Percentiles rank a stretch among this genome's conserved stretches.
Evolutionary conservation across 2,888 invertebrate species (phyloP).

Genomic region (Chaetogeoica ovagalla): DNA sequence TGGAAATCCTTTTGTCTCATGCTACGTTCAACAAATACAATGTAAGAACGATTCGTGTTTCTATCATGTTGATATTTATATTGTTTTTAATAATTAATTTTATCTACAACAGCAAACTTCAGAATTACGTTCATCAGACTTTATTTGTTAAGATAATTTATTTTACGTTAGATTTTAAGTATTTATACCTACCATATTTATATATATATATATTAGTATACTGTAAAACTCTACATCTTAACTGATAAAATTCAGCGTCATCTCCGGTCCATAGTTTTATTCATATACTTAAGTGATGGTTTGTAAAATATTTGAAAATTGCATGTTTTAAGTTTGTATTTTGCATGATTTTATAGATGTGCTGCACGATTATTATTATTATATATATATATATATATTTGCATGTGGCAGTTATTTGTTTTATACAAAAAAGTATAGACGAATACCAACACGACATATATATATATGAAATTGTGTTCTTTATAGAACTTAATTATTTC

Average conservation of each 20-base stretch:
- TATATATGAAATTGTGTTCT: background rate
- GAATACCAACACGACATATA: constrained; percentile 30
- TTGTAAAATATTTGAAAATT: constrained; percentile 57
- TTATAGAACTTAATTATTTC: constrained; percentile 10
- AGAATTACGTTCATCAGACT: background rate
- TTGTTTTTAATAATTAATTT: constrained; percentile 24
- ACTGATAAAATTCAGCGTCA: constrained; percentile 26
- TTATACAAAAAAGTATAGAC: constrained; percentile 19
- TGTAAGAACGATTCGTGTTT: constrained; percentile 23
- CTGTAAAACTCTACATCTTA: background rate
- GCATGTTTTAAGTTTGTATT: constrained; percentile 56
- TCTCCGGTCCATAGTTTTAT: constrained; percentile 37
- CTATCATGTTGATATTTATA: constrained; percentile 14
- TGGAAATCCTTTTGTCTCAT: constrained; percentile 62
- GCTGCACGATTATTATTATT: constrained; percentile 42
- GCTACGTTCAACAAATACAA: constrained; percentile 59
- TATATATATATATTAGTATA: constrained; percentile 34
- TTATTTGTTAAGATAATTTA: constrained; percentile 38
- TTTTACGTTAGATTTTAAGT: constrained; percentile 21
- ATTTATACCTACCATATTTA: constrained; percentile 31
- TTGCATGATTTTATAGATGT: constrained; percentile 55
- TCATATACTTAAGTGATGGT: constrained; percentile 39
- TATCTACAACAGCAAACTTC: constrained; percentile 31
- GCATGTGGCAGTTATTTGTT: constrained; percentile 47
- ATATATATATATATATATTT: constrained; percentile 52